phyloP scores from a whole-genome alignment of 2,888 invertebrate genomes.

The Taenaris catops region DNA sequence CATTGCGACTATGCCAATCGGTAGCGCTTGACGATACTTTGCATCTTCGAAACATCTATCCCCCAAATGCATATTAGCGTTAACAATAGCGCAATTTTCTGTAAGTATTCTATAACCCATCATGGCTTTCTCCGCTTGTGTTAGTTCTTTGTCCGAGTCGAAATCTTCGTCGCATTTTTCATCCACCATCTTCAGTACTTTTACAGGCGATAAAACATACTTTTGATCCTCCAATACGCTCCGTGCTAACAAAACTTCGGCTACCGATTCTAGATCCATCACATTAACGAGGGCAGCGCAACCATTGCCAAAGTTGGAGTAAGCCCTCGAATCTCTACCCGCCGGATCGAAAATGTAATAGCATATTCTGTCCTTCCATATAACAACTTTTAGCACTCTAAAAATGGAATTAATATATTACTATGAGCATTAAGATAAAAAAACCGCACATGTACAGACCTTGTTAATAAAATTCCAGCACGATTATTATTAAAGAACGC shows the following conservation, averaged over 20 bases:
- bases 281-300: constrained; percentile 79
- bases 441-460: too few species aligned
- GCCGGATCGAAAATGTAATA: constrained; percentile 83
- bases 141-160: constrained; percentile 67
- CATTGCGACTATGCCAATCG: constrained; percentile 80
- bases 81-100: constrained; percentile 77
- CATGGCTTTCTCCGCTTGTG: constrained; percentile 67
- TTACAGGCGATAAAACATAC: constrained; percentile 66
- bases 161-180: constrained; percentile 64
- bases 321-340: constrained; percentile 73
- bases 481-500: constrained; percentile 76
- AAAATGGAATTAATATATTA: constrained; percentile 4
- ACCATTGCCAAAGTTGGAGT: constrained; percentile 67
- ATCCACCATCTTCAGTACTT: constrained; percentile 64
- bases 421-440: not conserved
- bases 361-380: constrained; percentile 80
- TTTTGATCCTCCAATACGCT: constrained; percentile 69
- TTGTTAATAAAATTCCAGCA: constrained; percentile 69
- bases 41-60: constrained; percentile 80
- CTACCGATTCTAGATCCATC: constrained; percentile 66
- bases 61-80: constrained; percentile 78
- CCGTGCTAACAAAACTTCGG: constrained; percentile 70
- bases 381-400: constrained; percentile 67
- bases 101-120: constrained; percentile 77
- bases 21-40: constrained; percentile 79